phyloP scores from a whole-genome alignment of 2,888 invertebrate genomes.

The Pocota personata region DNA sequence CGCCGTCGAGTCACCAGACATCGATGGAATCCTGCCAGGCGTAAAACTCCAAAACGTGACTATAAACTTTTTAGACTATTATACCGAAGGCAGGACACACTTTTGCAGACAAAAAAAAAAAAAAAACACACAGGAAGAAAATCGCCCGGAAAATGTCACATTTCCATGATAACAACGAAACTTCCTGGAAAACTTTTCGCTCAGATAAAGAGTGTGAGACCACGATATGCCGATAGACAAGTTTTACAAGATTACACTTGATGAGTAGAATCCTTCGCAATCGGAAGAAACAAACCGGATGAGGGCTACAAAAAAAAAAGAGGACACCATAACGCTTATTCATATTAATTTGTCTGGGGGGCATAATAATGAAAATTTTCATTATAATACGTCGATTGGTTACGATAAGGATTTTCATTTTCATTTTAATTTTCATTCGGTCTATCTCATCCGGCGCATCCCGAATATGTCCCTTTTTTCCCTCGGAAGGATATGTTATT shows the following conservation, averaged over 20 bases:
- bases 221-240: constrained; percentile 50
- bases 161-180: constrained; percentile 71
- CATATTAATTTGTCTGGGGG: constrained; percentile 63
- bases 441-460: background rate
- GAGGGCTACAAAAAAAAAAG: background rate
- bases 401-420: constrained; percentile 46
- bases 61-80: constrained; percentile 72
- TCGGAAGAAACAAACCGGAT: background rate
- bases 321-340: background rate
- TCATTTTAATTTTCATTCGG: constrained; percentile 32
- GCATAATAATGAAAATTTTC: constrained; percentile 68
- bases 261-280: background rate
- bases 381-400: constrained; percentile 54
- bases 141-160: constrained; percentile 65
- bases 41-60: constrained; percentile 71
- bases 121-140: constrained; percentile 42
- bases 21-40: constrained; percentile 67
- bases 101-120: background rate
- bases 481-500: background rate
- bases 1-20: constrained; percentile 38
- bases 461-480: background rate
- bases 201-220: constrained; percentile 15
- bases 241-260: constrained; percentile 50
- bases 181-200: constrained; percentile 61
- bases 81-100: constrained; percentile 24